These are phyloP conservation scores for Ceratina australensis DNA, from an alignment of 1,140 invertebrate genomes.

Conservation along the genomic window DNA sequence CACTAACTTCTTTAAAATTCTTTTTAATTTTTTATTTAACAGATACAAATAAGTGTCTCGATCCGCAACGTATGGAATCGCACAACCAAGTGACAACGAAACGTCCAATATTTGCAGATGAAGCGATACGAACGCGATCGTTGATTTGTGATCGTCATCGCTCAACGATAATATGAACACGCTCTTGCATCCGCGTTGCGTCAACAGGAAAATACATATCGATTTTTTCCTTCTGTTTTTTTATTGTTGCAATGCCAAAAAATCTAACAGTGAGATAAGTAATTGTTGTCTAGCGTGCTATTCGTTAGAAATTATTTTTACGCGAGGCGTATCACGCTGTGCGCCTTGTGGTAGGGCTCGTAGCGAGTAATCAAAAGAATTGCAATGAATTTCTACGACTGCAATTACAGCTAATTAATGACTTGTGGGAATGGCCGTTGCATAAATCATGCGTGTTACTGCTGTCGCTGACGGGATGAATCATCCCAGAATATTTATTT, in stretches of 20 bases:
- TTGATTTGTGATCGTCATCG: no score
- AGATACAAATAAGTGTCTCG: no score
- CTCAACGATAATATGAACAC: no score
- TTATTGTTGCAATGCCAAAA: neutral
- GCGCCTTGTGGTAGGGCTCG: neutral
- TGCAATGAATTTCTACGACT: constrained; percentile 19
- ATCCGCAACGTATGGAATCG: no score
- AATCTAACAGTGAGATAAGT: neutral
- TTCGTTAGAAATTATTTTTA: neutral
- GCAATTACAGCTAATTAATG: constrained; percentile 24
- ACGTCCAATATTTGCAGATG: no score
- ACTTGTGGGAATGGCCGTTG: constrained; percentile 17
- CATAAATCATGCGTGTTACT: constrained; percentile 27
- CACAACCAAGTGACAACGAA: no score
- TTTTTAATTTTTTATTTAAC: no score
- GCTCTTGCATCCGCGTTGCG: no score
- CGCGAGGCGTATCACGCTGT: neutral
- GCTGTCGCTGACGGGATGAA: constrained; percentile 18
- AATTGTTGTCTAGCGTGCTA: neutral
- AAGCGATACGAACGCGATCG: no score
- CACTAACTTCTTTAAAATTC: no score
- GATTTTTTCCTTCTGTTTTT: no score
- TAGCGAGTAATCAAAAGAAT: constrained; percentile 16
- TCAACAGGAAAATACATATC: no score
- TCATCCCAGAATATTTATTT: constrained; percentile 14